Base-by-base conservation (phyloP, 2,797 vertebrate species). In the Argyrosomus regius region DNA sequence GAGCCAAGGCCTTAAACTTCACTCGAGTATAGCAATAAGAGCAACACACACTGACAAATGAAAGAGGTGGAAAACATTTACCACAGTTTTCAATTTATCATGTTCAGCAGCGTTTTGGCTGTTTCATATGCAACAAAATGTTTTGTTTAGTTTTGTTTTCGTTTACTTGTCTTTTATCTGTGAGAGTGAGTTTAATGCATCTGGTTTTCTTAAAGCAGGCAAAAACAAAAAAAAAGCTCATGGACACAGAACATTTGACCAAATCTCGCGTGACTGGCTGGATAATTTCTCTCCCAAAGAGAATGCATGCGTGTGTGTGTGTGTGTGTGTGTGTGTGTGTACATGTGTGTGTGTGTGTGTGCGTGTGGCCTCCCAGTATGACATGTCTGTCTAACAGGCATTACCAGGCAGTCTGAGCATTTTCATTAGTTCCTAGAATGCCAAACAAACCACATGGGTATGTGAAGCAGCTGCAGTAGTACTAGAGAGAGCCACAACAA, bases 381-480 rank as follows among this genome's bases (percentile, higher is more conserved):
- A 58, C 59, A 79, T 73, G 82, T 78, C 80, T 83, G 81, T 80
- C 53, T 76, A 78, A 88, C 76, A 79, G 69, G 82, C 75, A 92
- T 90, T 92, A 92, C 90, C 70, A 82, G 64, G 78, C 83, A 88
- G 90, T 92, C 89, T 92, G 89, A 90, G 91, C 80, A 91, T 91
- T 92, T 92, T 92, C 85, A 92, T 92, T 86, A 92, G 87, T 88
- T 91, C 88, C 82, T 89, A 74, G 83, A 91, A 81, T 64, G 75
- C 86, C 82, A 85, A 85, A 80, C 63, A 78, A 87, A 83, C 88
- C 88, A 82, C 85, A 91, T 46, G 83, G 80, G 87, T 75, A 88
- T 89, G 87, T 79, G 81, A 80, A 82, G 88, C 91, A 92, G 88
- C 92, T 92, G 92, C 78, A 83, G 83, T 69, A 73, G 74, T 81